Evolutionary conservation across 2,797 vertebrate species (phyloP), one percentile per base, ranked within the genome.

Genomic region (Pyrocephalus nanus): DNA sequence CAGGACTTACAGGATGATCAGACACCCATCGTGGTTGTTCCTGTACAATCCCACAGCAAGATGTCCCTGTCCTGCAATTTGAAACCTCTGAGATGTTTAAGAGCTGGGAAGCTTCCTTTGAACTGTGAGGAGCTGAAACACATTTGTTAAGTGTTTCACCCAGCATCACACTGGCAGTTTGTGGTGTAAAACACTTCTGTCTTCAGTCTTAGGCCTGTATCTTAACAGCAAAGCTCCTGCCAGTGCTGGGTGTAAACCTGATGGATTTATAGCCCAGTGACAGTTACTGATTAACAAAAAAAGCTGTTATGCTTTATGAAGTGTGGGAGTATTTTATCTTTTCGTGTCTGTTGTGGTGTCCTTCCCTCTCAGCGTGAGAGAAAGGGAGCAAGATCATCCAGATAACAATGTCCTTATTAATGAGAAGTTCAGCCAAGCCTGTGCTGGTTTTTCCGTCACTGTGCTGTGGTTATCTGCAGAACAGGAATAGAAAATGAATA

Each of bases 381-480:
- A 80, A 88, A 84, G 45, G 61, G 62, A 85, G 69, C 23, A 27
- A 72, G 81, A 95, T 93, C 74, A 25, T 30, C 57, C 69, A 40
- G 87, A 90, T 66, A 92, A 30, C 29, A 2, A 23, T 38, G 89
- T 81, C 87, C 91, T 94, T 45, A 48, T 62, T 96, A 92, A 80
- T 32, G 86, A 86, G 67, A 34, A 83, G 77, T 54, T 90, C 91
- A 95, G 64, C 84, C 90, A 88, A 93, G 87, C 58, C 70, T 85
- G 76, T 19, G 76, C 47, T 85, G 10, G 32, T 65, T 93, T 84
- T 75, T 60, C 61, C 2, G 0, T 73, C 48, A 2, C 77, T 86
- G 8, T 61, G 79, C 79, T 80, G 25, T 47, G 51, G 64, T 85
- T 96, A 95, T 95, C 91, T 93, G 89, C 70, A 60, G 84, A 90